Evolutionary conservation across 2,113 vertebrate species (phyloP), one percentile per base, ranked within the genome.

Genomic region (Sciurus niger): DNA sequence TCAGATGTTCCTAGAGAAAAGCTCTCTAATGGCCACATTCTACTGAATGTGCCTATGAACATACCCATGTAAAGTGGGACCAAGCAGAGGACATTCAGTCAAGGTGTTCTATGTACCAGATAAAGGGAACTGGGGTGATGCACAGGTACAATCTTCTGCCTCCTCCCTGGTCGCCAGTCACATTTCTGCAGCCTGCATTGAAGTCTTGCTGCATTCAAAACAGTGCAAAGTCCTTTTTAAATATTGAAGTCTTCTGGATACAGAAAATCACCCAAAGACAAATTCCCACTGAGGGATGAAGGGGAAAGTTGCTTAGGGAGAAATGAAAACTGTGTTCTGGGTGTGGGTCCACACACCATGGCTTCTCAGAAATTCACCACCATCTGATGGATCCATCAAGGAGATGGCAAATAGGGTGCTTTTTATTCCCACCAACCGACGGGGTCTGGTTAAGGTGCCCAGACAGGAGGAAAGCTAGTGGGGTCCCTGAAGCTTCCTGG

Each of bases 321-420:
- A 79, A 93, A 74, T 40, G 43, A 37, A 18, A 94, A 24, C 9
- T 28, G 58, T 73, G 74, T 30, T 60, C 65, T 92, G 68, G 84
- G 78, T 18, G 63, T 83, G 46, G 73, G 91, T 25, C 87, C 73
- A 88, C 86, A 96, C 32, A 80, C 30, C 20, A 0, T 4, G 43
- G 72, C 86, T 92, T 83, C 89, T 96, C 84, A 82, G 90, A 97
- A 97, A 94, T 25, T 72, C 37, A 16, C 43, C 78, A 55, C 87
- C 83, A 67, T 48, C 86, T 37, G 0, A 70, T 10, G 73, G 78
- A n/a, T 48, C 76, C 77, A 90, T 18, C 48, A 25, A 78, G 58
- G 48, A 46, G 34, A 90, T 90, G n/a, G 60, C 93, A 94, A 58
- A 63, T 90, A 20, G 22, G 87, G 82, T 80, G 16, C 53, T 92